phyloP scores from a whole-genome alignment of 2,888 invertebrate genomes.

The Portevinia maculata region DNA sequence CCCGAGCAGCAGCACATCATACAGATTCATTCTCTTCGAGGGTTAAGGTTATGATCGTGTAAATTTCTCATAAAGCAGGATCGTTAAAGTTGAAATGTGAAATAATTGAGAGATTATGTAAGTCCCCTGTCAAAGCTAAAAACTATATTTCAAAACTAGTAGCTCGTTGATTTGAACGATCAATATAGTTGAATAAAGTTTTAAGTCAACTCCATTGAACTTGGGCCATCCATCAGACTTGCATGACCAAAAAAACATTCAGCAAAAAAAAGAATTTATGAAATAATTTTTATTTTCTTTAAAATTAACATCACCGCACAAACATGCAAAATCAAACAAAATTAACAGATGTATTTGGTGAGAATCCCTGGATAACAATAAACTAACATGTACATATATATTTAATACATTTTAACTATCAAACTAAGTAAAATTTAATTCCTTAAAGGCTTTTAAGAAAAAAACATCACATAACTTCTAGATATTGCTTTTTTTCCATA shows the following conservation, averaged over 20 bases:
- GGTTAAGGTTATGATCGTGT: no score
- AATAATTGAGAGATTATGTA: no score
- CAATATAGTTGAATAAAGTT: no score
- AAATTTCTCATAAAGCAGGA: no score
- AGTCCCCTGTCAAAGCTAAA: no score
- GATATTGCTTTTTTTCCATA: not conserved
- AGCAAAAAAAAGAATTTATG: not conserved
- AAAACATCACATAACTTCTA: slow-evolving; percentile 44
- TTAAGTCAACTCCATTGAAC: no score
- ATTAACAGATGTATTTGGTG: slow-evolving; percentile 42
- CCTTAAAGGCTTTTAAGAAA: slow-evolving; percentile 10
- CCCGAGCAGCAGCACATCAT: no score
- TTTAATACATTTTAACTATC: slow-evolving; percentile 15
- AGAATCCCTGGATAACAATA: slow-evolving; percentile 46
- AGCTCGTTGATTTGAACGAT: no score
- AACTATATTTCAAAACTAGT: no score
- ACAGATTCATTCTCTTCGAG: no score
- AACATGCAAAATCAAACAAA: not conserved
- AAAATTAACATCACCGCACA: slow-evolving; percentile 23
- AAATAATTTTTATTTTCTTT: slow-evolving; percentile 7
- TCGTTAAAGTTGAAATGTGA: no score
- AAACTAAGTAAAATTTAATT: slow-evolving; percentile 7
- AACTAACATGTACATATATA: not conserved
- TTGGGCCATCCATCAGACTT: no score
- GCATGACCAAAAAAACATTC: not conserved